phyloP scores from a whole-genome alignment of 2,888 invertebrate genomes.

The Chrysodeixis includens region DNA sequence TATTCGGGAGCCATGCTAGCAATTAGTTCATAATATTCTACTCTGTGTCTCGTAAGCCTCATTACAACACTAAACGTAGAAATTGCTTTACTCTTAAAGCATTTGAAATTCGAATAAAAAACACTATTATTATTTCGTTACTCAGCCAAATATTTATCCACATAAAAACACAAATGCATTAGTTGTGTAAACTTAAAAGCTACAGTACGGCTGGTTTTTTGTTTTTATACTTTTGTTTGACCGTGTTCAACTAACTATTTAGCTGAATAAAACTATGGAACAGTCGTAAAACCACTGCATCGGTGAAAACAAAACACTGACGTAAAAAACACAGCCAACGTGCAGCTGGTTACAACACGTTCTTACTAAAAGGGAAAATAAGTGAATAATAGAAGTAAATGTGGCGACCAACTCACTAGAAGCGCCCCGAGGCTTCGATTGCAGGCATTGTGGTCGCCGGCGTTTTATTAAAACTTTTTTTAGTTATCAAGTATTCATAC shows the following conservation, averaged over 20 bases:
- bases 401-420: conserved; percentile 38
- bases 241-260: conserved; percentile 24
- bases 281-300: conserved; percentile 16
- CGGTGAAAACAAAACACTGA: conserved; percentile 3
- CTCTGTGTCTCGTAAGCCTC: too few species aligned
- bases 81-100: too few species aligned
- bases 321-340: conserved; percentile 18
- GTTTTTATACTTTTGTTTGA: neutral
- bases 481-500: conserved; percentile 54
- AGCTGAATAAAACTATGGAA: conserved; percentile 27
- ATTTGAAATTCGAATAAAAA: neutral
- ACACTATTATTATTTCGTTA: neutral
- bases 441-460: conserved; percentile 44
- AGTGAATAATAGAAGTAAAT: conserved; percentile 42
- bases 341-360: conserved; percentile 18
- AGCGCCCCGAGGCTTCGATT: conserved; percentile 45
- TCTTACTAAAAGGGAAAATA: conserved; percentile 24
- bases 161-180: neutral
- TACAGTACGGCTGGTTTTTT: neutral
- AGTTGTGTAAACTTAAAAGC: conserved; percentile 4
- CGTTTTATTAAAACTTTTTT: conserved; percentile 59
- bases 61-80: too few species aligned
- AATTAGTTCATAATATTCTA: too few species aligned
- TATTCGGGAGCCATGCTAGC: too few species aligned
- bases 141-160: neutral